Percentiles rank a stretch among this genome's conserved stretches.
Evolutionary conservation across 1,140 invertebrate species (phyloP).

Genomic region (Penaeus japonicus): DNA sequence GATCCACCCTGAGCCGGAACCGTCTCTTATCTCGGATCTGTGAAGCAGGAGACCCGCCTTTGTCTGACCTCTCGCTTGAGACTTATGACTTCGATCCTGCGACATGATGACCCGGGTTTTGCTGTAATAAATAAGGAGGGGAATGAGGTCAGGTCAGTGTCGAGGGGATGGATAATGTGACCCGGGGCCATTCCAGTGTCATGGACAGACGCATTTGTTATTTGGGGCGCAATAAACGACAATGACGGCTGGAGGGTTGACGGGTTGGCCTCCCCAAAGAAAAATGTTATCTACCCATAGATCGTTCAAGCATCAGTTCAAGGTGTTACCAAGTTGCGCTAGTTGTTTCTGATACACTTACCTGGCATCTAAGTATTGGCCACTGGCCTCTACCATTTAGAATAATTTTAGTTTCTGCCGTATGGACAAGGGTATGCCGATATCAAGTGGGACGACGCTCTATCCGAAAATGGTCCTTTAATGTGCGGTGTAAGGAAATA

Average conservation of each 20-base stretch:
- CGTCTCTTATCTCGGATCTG: constrained; percentile 39
- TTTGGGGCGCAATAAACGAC: constrained; percentile 55
- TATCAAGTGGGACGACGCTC: no score
- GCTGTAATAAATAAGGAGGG: constrained; percentile 56
- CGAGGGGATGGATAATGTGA: constrained; percentile 57
- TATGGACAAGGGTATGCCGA: no score
- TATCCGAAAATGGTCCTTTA: no score
- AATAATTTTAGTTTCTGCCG: no score
- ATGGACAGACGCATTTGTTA: constrained; percentile 57
- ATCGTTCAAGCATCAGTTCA: neutral
- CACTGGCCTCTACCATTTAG: no score
- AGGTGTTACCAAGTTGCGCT: neutral
- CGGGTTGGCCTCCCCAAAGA: constrained; percentile 11
- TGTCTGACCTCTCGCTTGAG: constrained; percentile 46
- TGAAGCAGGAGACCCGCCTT: constrained; percentile 39
- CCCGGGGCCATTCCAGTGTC: constrained; percentile 55
- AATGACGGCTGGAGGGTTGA: constrained; percentile 43
- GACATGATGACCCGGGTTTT: constrained; percentile 55
- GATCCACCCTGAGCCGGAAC: constrained; percentile 38
- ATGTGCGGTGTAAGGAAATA: no score
- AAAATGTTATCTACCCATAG: constrained; percentile 38
- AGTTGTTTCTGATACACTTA: no score
- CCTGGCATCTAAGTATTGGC: no score
- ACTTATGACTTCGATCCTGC: constrained; percentile 52
- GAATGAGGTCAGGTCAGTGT: constrained; percentile 57